A percentile compares a stretch with the other conserved stretches of the same genome.
phyloP scores from a whole-genome alignment of 92 coral and sea anemone genomes.

The Paramuricea clavata region DNA sequence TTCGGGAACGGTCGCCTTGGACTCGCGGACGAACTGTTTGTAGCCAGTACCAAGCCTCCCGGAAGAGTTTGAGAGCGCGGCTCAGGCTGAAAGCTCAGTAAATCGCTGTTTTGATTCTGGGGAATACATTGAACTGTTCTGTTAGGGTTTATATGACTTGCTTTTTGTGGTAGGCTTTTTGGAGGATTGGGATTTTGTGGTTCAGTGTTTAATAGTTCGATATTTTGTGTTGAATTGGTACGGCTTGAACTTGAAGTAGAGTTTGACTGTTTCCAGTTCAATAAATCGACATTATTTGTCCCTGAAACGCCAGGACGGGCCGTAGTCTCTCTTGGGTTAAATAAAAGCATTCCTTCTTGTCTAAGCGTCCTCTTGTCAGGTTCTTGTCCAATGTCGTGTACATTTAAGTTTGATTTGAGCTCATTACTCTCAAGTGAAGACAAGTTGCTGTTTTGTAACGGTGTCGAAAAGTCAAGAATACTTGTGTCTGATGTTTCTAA shows the following conservation, averaged over 20 bases:
- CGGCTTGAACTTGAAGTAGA: background rate
- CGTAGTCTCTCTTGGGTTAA: background rate
- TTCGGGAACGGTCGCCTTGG: slow-evolving; percentile 52
- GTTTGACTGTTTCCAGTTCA: background rate
- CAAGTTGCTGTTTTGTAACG: background rate
- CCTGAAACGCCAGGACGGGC: background rate
- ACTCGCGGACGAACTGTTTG: background rate
- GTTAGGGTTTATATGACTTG: background rate
- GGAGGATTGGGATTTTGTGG: background rate
- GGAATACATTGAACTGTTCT: background rate
- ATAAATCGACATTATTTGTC: background rate
- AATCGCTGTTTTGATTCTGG: background rate
- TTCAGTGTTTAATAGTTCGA: background rate
- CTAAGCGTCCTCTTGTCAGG: background rate
- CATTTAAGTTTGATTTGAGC: background rate
- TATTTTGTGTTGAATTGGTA: background rate
- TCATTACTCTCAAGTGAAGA: background rate
- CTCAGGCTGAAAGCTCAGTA: background rate
- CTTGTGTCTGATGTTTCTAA: background rate
- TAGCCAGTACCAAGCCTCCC: slow-evolving; percentile 15
- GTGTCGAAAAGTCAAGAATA: background rate
- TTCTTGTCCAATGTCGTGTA: background rate
- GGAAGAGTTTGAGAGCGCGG: slow-evolving; percentile 19
- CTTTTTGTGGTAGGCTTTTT: background rate
- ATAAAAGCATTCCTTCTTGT: background rate